Conservation (phyloP, 2,797 vertebrate species). For the Acomys russatus region DNA sequence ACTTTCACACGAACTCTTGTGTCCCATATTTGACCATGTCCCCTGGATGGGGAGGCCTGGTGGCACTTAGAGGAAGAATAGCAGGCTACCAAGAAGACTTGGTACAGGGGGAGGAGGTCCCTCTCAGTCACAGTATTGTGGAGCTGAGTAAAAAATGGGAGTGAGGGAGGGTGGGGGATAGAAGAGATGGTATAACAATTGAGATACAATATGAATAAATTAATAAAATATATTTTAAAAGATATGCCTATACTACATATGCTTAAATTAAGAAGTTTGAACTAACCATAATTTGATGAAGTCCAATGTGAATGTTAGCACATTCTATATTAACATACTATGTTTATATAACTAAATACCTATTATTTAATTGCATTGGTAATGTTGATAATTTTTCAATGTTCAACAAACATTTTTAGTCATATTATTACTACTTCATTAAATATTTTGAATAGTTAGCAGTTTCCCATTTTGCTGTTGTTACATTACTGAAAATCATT, state of each 20-base stretch:
- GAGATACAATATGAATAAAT: no score
- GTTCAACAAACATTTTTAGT: not conserved
- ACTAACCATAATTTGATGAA: not conserved
- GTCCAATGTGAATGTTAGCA: not conserved
- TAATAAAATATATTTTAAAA: not conserved
- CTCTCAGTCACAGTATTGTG: no score
- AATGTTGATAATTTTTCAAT: not conserved
- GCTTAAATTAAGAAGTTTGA: not conserved
- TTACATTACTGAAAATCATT: conserved; percentile 5
- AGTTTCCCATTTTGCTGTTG: not conserved
- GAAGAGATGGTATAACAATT: no score
- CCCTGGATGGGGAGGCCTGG: no score
- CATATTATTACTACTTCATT: not conserved
- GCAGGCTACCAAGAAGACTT: no score
- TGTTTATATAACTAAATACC: conserved; percentile 21
- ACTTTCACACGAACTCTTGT: no score
- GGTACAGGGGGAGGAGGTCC: no score
- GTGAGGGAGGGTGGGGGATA: no score
- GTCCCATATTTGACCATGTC: no score
- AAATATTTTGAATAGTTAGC: not conserved
- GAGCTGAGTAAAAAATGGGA: no score
- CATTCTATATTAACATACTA: not conserved
- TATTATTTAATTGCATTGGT: not conserved
- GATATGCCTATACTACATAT: not conserved
- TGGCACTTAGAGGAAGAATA: no score